Base-by-base conservation (phyloP, 2,113 vertebrate species). In the Lampris incognitus region DNA sequence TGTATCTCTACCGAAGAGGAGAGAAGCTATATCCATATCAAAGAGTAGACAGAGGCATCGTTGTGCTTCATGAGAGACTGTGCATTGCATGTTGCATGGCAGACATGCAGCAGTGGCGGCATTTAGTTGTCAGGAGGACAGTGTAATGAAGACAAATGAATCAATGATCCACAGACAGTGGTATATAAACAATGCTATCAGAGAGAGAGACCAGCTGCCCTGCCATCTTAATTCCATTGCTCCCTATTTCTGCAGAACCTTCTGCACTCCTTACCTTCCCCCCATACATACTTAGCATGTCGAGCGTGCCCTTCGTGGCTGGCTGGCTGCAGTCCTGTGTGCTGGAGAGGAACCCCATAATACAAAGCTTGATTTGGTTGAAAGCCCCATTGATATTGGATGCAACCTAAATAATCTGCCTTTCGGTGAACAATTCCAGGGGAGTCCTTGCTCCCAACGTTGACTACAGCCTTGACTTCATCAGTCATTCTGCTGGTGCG, bases 61-160 rank as follows among this genome's bases (percentile, higher is more conserved):
- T 49, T 75, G 51, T 65, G 49, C 62, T 60, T 72, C 40, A 48
- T 37, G 41, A 75, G 68, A 65, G 72, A 58, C 56, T 9, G 36
- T 85, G 77, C 44, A 24, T 60, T 76, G 79, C 79, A 79, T 86
- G 85, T 90, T 84, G 74, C 74, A 74, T 44, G 10, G 78, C 66
- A 80, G 69, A 64, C 55, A 57, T 57, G 66, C 82, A 72, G 83
- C 83, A 73, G 72, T 85, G 88, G 85, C 82, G 84, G 82, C 74
- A 82, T 79, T 87, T 89, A 85, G 79, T 88, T 79, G 82, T 89
- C 87, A 81, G 76, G 79, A 71, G 62, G 73, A 69, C 24, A 77
- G 67, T 13, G 4, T 84, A 91, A 93, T 86, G 85, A 92, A 92
- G 89, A 93, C 7, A 69, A 91, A 92, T 85, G 74, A 87, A 89